Evolutionary conservation across 1,140 invertebrate species (phyloP), one percentile per base, ranked within the genome.

Genomic region (Megalopta genalis): DNA sequence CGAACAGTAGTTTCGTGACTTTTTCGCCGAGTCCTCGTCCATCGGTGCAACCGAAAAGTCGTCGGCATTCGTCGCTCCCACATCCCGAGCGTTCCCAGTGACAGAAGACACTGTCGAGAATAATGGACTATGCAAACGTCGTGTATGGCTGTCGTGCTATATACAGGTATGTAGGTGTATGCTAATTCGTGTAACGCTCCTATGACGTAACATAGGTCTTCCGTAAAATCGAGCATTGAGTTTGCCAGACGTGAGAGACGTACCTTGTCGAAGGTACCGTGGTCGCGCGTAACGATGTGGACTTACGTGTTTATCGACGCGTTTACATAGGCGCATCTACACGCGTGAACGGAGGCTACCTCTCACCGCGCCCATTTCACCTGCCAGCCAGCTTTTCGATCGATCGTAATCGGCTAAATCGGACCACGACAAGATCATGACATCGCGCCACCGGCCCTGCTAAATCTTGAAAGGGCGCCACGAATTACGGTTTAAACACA

Each of bases 221-320:
- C 79, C 64, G 75, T 80, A 82, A 87, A 87, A 87, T 87, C 65
- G 73, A 77, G 62, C 65, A 77, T 62, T 32, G 46, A 75, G 85
- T 85, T 85, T 85, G 70, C 74, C 64, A 67, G 73, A 79, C 64
- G 70, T 78, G 82, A 63, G 82, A 68, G 78, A 84, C 79, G 71
- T 80, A 68, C 72, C 76, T 82, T 79, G 80, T 80, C 62, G 86
- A 59, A 82, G 74, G 42, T 14, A 46, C 63, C 69, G 81, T 84
- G 80, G 77, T 66, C 79, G 82, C 77, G 76, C 83, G 85, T 87
- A 87, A 87, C 86, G 85, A 87, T 84, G 86, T 87, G 83, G 80
- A 87, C 80, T 87, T 83, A 85, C 74, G 83, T 87, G 85, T 87
- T 87, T 87, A 86, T 84, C 80, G 82, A 72, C 76, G 79, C 82